Evolutionary conservation across 2,888 invertebrate genomes (phyloP).

Genomic region (Polyommatus iphigenia): DNA sequence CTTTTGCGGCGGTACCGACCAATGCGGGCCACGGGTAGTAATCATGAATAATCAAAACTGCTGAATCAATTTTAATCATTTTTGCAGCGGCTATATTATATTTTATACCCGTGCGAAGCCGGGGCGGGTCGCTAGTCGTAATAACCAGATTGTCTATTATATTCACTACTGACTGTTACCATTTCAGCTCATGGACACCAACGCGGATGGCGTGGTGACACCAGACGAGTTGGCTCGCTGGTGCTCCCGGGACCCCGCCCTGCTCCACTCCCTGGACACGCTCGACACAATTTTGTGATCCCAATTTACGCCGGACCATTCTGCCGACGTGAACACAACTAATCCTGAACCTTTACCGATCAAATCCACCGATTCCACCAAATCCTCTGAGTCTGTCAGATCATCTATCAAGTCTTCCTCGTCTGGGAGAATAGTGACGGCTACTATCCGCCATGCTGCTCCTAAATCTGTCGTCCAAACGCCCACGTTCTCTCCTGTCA

Average conservation of each 20-base stretch:
- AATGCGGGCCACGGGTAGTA: no score
- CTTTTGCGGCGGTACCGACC: no score
- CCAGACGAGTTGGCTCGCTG: constrained; percentile 89
- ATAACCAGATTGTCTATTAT: no score
- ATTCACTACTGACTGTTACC: neutral
- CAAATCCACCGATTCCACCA: constrained; percentile 23
- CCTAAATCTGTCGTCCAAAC: constrained; percentile 29
- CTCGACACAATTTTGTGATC: constrained; percentile 89
- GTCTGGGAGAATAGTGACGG: constrained; percentile 23
- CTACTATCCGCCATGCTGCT: constrained; percentile 31
- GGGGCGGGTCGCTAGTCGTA: no score
- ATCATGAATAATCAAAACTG: no score
- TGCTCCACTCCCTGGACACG: constrained; percentile 84
- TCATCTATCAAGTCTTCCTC: constrained; percentile 23
- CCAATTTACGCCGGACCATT: constrained; percentile 40
- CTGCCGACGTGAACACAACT: constrained; percentile 6
- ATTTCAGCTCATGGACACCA: constrained; percentile 87
- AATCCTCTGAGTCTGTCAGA: constrained; percentile 29
- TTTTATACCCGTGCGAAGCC: no score
- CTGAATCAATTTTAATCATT: no score
- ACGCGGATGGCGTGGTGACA: constrained; percentile 89
- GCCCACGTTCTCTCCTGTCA: constrained; percentile 24
- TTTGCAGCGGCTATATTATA: no score
- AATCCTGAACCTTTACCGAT: neutral
- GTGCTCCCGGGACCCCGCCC: constrained; percentile 87